Percentiles rank a stretch among this genome's conserved stretches.
Evolutionary conservation across 2,797 vertebrate species (phyloP).

Genomic region (Mormyrops attenuatus): DNA sequence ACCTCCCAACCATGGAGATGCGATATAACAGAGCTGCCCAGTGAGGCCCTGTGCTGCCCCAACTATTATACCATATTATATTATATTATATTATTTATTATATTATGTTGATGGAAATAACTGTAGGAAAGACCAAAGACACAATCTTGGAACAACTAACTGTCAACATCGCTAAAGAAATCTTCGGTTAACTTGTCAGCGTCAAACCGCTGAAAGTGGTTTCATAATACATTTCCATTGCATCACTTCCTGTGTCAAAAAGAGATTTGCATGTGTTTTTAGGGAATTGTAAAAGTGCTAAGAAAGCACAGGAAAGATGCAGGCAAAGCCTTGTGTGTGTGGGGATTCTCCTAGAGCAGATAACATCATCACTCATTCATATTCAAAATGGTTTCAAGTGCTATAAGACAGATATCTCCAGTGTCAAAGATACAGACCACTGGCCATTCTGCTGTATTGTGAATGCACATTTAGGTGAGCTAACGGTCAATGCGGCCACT

Average conservation of each 20-base stretch:
- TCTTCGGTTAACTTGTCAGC: not conserved
- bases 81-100: too few relatives aligned
- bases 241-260: not conserved
- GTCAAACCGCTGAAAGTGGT: not conserved
- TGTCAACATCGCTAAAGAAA: not conserved
- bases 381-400: not conserved
- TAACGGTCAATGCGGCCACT: not conserved
- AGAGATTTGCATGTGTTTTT: not conserved
- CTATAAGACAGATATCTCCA: not conserved
- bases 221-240: not conserved
- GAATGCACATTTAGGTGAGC: not conserved
- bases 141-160: not conserved
- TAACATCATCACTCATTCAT: not conserved
- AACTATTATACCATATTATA: not conserved
- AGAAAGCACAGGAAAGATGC: not conserved
- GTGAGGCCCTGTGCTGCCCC: not conserved
- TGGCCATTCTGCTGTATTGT: not conserved
- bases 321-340: not conserved
- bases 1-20: not conserved
- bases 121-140: not conserved
- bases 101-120: not conserved
- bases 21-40: not conserved
- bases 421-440: not conserved
- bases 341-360: not conserved
- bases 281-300: not conserved